Evolutionary conservation across 2,888 invertebrate genomes (phyloP).

Genomic region (Dugesia japonica): DNA sequence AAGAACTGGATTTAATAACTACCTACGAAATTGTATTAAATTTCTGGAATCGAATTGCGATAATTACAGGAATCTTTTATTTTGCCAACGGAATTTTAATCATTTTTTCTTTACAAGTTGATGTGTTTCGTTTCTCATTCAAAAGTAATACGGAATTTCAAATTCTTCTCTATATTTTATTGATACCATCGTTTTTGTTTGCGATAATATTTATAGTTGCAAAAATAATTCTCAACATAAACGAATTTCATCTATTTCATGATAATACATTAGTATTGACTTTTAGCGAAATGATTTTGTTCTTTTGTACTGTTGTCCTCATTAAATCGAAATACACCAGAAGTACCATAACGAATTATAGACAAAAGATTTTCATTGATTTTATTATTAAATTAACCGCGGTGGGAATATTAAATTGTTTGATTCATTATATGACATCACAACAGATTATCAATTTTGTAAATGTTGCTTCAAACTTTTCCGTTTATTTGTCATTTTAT

Average conservation of each 20-base stretch:
- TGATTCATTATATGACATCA: no score
- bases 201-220: background rate
- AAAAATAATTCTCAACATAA: background rate
- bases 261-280: background rate
- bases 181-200: background rate
- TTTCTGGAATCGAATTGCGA: background rate
- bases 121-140: background rate
- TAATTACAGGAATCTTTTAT: background rate
- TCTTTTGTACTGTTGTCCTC: background rate
- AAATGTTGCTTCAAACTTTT: no score
- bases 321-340: no score
- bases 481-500: no score
- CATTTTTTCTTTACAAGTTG: background rate
- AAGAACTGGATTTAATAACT: background rate
- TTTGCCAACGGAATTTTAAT: background rate
- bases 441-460: no score
- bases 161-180: background rate
- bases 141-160: background rate
- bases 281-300: background rate
- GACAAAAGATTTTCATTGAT: no score
- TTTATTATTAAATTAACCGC: no score
- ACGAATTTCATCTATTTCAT: no score
- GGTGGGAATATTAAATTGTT: no score
- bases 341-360: no score
- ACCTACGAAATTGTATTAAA: background rate